Conservation (phyloP, 1,140 invertebrate genomes). For the Megathymus violae region DNA sequence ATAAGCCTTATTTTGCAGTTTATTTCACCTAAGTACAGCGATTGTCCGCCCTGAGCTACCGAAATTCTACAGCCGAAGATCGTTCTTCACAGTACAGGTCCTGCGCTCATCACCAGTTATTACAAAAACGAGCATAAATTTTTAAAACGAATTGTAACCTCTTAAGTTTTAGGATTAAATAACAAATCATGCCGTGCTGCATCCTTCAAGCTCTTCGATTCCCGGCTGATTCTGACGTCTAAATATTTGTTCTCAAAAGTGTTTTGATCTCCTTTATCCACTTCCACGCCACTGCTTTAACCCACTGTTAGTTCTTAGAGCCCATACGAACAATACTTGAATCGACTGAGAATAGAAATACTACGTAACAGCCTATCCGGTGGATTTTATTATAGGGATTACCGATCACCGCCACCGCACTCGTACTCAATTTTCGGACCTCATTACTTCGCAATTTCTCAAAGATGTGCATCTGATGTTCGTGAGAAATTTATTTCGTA, state of each 20-base stretch:
- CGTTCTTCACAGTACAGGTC: conserved; percentile 37
- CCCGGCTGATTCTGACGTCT: too few relatives aligned
- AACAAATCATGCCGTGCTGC: too few relatives aligned
- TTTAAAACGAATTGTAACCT: too few relatives aligned
- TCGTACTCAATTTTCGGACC: conserved; percentile 58
- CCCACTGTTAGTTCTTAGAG: too few relatives aligned
- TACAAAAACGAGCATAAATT: conserved; percentile 41
- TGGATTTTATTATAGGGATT: not conserved
- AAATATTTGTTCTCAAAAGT: too few relatives aligned
- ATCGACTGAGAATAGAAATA: conserved; percentile 12
- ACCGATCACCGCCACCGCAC: conserved; percentile 9
- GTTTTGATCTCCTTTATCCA: too few relatives aligned
- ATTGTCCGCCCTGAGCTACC: conserved; percentile 62
- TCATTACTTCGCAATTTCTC: conserved; percentile 71
- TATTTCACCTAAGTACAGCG: conserved; percentile 45
- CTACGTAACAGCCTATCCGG: conserved; percentile 23
- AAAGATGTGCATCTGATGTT: conserved; percentile 69
- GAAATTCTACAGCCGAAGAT: conserved; percentile 60
- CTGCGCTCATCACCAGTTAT: conserved; percentile 54
- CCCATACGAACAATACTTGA: too few relatives aligned
- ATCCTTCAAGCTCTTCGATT: too few relatives aligned
- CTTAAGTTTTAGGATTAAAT: too few relatives aligned
- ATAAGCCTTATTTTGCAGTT: conserved; percentile 20
- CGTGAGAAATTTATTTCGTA: conserved; percentile 77
- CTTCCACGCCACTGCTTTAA: too few relatives aligned